Percentiles rank a stretch among this genome's conserved stretches.
Conservation (phyloP, 37 sponge, comb jelly and placozoan species). For the Haliclona indistincta region DNA sequence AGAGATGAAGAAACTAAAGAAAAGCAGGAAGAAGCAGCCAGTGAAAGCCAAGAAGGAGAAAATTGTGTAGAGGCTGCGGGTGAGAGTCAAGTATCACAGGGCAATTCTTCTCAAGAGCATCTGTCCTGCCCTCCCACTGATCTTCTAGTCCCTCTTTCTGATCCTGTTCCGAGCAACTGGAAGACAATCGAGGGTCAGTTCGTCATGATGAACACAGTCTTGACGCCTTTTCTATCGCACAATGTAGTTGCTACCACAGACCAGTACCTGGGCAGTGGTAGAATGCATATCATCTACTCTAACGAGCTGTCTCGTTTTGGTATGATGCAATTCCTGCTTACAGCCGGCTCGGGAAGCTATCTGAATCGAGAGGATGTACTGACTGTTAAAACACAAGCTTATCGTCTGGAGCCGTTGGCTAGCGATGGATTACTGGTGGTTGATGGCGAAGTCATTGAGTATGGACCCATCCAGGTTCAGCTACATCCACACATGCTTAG, state of each 20-base stretch:
- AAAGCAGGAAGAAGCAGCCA: not conserved
- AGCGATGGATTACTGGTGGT: conserved; percentile 44
- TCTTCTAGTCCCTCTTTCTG: conserved; percentile 26
- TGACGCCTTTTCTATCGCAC: conserved; percentile 23
- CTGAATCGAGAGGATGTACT: not conserved
- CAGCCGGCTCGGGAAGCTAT: conserved; percentile 31
- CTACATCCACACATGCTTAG: conserved; percentile 53
- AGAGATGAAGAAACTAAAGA: no score
- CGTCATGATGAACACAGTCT: conserved; percentile 24
- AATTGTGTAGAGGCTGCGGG: no score
- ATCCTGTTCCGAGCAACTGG: conserved; percentile 69
- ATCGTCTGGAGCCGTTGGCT: conserved; percentile 66
- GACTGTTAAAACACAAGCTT: conserved; percentile 47
- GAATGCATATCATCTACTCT: conserved; percentile 12
- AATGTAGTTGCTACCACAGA: conserved; percentile 29
- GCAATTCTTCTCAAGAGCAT: no score
- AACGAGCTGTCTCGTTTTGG: conserved; percentile 20
- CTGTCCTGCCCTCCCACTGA: not conserved
- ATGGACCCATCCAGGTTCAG: conserved; percentile 78
- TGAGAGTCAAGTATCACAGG: not conserved
- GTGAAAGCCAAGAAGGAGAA: not conserved
- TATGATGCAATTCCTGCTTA: conserved; percentile 36
- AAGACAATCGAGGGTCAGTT: conserved; percentile 63
- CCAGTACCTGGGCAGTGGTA: conserved; percentile 46
- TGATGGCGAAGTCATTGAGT: conserved; percentile 79